These are phyloP conservation scores for Trichoplusia ni DNA, from an alignment of 1,140 invertebrate species.

Conservation along the genomic window DNA sequence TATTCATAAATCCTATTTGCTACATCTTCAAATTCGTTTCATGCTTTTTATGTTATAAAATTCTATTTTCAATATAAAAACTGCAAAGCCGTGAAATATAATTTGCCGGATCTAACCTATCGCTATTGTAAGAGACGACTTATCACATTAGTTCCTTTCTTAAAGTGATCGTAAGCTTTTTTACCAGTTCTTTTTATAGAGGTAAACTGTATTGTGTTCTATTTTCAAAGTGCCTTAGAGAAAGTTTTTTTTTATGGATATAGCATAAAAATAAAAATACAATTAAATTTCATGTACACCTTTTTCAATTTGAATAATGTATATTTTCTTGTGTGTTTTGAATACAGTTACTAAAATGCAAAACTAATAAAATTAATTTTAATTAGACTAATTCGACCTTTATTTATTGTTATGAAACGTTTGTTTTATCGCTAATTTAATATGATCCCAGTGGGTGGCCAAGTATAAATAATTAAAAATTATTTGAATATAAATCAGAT, in stretches of 20 bases:
- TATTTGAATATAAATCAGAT: constrained; percentile 21
- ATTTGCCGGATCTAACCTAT: constrained; percentile 14
- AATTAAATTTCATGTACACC: too few species aligned
- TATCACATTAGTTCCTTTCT: constrained; percentile 15
- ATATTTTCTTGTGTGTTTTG: neutral
- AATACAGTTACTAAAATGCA: neutral
- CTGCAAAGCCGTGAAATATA: constrained; percentile 26
- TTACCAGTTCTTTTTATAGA: neutral
- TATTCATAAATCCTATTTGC: neutral
- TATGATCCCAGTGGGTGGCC: constrained; percentile 29
- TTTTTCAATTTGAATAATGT: too few species aligned
- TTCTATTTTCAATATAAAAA: constrained; percentile 3
- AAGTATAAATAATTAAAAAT: constrained; percentile 9
- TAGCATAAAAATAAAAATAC: too few species aligned
- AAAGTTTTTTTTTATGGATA: too few species aligned
- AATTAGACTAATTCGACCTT: constrained; percentile 14
- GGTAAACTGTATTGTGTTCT: too few species aligned
- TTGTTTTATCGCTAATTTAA: neutral
- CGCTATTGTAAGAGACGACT: constrained; percentile 11
- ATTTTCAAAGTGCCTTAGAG: too few species aligned
- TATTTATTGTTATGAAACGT: constrained; percentile 10
- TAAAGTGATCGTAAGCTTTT: neutral
- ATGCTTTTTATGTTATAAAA: constrained; percentile 3
- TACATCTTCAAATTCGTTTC: constrained; percentile 9
- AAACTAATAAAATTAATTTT: neutral